Evolutionary conservation across 2,113 vertebrate species (phyloP), one percentile per base, ranked within the genome.

Genomic region (Sylvietta virens): DNA sequence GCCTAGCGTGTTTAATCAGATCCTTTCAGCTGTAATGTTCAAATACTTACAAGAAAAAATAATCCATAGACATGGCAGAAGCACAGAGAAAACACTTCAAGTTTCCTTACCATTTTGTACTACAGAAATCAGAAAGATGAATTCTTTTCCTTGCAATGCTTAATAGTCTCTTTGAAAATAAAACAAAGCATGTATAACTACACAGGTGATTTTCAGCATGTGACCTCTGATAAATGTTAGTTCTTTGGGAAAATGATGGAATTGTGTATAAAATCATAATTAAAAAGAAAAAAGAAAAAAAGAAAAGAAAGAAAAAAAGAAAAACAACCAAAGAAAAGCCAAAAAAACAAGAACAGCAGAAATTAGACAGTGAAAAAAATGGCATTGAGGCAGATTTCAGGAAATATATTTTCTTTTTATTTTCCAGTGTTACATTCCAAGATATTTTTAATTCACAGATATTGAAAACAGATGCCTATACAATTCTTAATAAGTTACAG

Each of bases 381-480:
- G 5, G 17, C 31, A 73, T 14, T 82, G 74, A 82, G 37, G 58
- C 31, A 83, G 56, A 91, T 85, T 81, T 92, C 79, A 97, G 92
- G 87, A 97, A 86, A 91, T 74, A 30, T 9, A 42, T 89, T 92
- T 94, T 93, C 45, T 95, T 91, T 88, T 94, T 92, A 42, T 94
- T 96, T 91, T 86, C 86, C 92, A 95, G 39, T 74, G 53, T 67
- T 78, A 61, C 64, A 78, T 83, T 92, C 91, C 89, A 95, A 93
- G 95, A 81, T 97, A 94, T 96, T 97, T 97, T 97, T 92, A 96
- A 89, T 91, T 51, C 88, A 70, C 33, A 93, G 48, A 71, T 96
- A 96, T 93, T 95, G 58, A 87, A 96, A 96, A 88, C 94, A 96
- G 94, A 92, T 88, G 92, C 82, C 81, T 81, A 90, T 92, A 95